These are phyloP conservation scores for cattle (Bos taurus) DNA, from an alignment of 2,113 vertebrate genomes.

Conservation along the genomic window ARS-UCD2.0 NC_037329.1:91224501-91225000, in stretches of 20 bases:
- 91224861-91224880: not conserved
- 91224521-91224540: not conserved
- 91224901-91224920: not conserved
- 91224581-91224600: not conserved
- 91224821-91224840: not conserved
- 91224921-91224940: not conserved
- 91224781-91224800: not conserved
- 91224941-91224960: not conserved
- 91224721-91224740: not conserved
- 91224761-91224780: not conserved
- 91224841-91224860: not conserved
- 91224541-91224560: not conserved
- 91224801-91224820: slow-evolving; percentile 11
- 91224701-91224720: not conserved
- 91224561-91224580: not conserved
- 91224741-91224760: not conserved
- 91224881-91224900: not conserved
- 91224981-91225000: not conserved
- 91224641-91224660: not conserved
- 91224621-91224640: not conserved
- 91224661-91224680: not conserved
- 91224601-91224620: not conserved
- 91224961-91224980: not conserved
- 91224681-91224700: not conserved
- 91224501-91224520: not conserved